A percentile compares a stretch with the other conserved stretches of the same genome.
phyloP scores from a whole-genome alignment of 2,888 invertebrate genomes.

The Zygogramma bicolorata region DNA sequence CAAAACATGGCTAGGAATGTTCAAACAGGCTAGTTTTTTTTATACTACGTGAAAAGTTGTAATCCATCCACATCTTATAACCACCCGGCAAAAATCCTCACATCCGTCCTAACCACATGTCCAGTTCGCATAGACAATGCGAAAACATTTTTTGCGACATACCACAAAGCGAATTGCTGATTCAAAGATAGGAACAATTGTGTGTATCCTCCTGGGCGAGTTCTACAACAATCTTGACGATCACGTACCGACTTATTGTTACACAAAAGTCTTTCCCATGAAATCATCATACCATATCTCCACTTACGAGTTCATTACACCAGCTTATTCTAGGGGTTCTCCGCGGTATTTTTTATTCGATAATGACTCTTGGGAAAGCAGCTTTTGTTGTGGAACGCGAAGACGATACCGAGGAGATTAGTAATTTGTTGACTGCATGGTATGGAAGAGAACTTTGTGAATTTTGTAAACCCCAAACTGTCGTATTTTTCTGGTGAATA shows the following conservation, averaged over 20 bases:
- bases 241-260: conserved; percentile 42
- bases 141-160: background rate
- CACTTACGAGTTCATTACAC: conserved; percentile 35
- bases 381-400: background rate
- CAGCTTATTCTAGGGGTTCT: background rate
- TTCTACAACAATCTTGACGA: conserved; percentile 34
- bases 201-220: background rate
- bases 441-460: too few species aligned
- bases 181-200: background rate
- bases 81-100: background rate
- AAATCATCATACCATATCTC: conserved; percentile 46
- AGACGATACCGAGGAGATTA: background rate
- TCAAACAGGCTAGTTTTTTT: too few species aligned
- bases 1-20: too few species aligned
- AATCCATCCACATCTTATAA: too few species aligned
- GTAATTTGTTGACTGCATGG: too few species aligned
- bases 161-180: background rate
- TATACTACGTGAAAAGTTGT: too few species aligned
- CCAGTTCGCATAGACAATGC: background rate
- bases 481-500: too few species aligned
- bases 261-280: conserved; percentile 43
- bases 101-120: background rate
- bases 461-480: too few species aligned
- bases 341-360: background rate
- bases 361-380: conserved; percentile 4